These are phyloP conservation scores for Calcarius lapponicus DNA, from an alignment of 2,797 vertebrate genomes.

Conservation along the genomic window DNA sequence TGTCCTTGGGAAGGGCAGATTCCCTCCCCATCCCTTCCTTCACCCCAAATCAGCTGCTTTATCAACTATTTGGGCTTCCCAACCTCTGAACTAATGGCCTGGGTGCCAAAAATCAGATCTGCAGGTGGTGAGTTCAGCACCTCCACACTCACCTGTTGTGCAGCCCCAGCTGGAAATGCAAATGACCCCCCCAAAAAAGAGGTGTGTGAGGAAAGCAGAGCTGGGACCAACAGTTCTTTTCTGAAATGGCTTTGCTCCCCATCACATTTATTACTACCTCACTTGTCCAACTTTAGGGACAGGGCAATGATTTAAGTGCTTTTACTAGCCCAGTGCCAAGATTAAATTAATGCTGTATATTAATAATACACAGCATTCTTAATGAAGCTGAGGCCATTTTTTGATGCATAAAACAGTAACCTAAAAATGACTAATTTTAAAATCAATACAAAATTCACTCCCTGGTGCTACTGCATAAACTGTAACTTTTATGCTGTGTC, in stretches of 20 bases:
- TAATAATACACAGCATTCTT: not conserved
- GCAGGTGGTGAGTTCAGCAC: not conserved
- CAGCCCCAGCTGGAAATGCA: not conserved
- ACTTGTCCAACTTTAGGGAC: slow-evolving; percentile 7
- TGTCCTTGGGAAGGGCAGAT: not conserved
- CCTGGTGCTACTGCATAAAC: not conserved
- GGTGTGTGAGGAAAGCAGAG: not conserved
- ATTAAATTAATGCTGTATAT: slow-evolving; percentile 27
- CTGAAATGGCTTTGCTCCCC: not conserved
- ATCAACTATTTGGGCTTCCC: not conserved
- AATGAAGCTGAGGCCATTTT: slow-evolving; percentile 34
- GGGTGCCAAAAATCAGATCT: not conserved
- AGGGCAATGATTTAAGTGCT: slow-evolving; percentile 17
- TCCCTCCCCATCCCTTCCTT: not conserved
- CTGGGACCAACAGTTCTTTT: not conserved
- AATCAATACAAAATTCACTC: slow-evolving; percentile 39
- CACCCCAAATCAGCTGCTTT: not conserved
- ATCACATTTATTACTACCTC: not conserved
- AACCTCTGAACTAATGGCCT: not conserved
- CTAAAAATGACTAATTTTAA: slow-evolving; percentile 24
- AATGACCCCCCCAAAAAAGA: not conserved
- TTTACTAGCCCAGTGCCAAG: slow-evolving; percentile 30
- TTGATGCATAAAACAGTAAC: slow-evolving; percentile 43
- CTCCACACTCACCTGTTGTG: not conserved
- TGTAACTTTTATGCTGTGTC: not conserved